A percentile compares a stretch with the other conserved stretches of the same genome.
Evolutionary conservation across 2,113 vertebrate species (phyloP).

Genomic region (Regulus satrapa): DNA sequence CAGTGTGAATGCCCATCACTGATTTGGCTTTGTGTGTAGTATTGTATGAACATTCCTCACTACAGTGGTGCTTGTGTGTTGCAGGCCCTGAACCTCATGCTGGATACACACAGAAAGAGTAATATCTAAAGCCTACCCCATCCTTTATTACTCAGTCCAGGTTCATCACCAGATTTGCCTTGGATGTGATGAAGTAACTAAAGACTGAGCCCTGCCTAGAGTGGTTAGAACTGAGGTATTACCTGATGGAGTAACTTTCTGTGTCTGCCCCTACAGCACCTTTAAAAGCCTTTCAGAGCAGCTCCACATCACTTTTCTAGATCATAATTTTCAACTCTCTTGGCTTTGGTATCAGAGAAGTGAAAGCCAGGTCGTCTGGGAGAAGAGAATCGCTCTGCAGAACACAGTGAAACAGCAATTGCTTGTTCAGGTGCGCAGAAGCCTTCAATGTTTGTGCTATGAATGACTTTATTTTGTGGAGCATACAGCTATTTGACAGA

Average conservation of each 20-base stretch:
- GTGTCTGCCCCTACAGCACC: background rate
- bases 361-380: rapidly evolving
- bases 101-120: background rate
- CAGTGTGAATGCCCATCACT: background rate
- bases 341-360: background rate
- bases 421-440: background rate
- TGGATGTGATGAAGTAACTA: background rate
- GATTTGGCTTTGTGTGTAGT: background rate
- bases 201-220: background rate
- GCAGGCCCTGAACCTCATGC: background rate
- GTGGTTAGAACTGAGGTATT: background rate
- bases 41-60: background rate
- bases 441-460: background rate
- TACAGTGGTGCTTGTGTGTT: background rate
- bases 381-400: background rate
- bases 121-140: background rate
- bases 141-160: background rate
- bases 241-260: background rate
- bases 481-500: background rate
- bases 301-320: background rate
- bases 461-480: background rate
- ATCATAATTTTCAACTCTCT: background rate
- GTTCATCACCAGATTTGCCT: background rate
- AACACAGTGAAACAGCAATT: background rate
- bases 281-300: background rate